These are phyloP conservation scores for Amphipyra berbera DNA, from an alignment of 2,888 invertebrate species.

Conservation along the genomic window DNA sequence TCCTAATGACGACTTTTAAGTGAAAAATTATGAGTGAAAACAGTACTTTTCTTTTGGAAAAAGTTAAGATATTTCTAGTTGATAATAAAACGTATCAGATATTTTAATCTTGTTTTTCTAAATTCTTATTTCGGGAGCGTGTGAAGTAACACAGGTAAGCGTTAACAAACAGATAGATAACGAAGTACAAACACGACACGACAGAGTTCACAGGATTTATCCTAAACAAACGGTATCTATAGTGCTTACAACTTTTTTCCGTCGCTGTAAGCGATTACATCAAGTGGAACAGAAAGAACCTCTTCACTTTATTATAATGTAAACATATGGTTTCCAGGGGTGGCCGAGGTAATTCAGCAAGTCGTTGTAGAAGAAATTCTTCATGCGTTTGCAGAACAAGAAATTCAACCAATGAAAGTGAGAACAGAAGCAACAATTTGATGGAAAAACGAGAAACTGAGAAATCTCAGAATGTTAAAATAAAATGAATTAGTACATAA, in stretches of 20 bases:
- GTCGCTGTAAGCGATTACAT: neutral
- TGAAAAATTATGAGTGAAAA: slow-evolving; percentile 1
- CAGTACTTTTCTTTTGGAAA: neutral
- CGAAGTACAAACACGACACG: slow-evolving; percentile 30
- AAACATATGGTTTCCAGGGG: neutral
- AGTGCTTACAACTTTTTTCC: neutral
- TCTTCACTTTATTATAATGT: neutral
- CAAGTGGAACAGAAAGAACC: neutral
- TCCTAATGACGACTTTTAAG: neutral
- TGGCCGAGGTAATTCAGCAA: neutral
- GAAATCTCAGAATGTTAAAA: neutral
- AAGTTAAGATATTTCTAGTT: neutral
- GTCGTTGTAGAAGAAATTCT: neutral
- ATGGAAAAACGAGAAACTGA: neutral
- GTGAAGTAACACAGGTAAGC: slow-evolving; percentile 36
- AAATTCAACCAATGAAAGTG: neutral
- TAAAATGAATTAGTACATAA: slow-evolving; percentile 4
- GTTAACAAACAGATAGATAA: slow-evolving; percentile 46
- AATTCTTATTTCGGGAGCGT: slow-evolving; percentile 44
- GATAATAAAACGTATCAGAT: slow-evolving; percentile 17
- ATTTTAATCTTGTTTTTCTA: slow-evolving; percentile 28
- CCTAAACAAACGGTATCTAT: slow-evolving; percentile 44
- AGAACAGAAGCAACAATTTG: neutral
- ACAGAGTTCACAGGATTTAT: slow-evolving; percentile 11
- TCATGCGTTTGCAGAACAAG: no score